Base-by-base conservation (phyloP, 1,140 invertebrate genomes). In the Pseudomyrmex dendroicus region DNA sequence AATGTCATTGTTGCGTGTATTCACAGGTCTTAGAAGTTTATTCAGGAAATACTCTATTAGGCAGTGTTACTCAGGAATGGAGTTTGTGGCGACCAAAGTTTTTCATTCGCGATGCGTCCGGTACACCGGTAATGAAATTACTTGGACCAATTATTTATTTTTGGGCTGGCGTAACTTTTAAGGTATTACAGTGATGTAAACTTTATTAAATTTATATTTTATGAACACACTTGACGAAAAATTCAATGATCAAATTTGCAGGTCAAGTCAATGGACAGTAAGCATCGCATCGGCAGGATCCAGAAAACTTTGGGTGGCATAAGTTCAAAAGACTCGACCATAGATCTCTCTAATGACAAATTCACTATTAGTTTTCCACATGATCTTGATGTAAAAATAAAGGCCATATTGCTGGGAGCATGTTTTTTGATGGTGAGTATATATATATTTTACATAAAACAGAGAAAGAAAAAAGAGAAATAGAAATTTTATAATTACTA, bases 91-190 rank as follows among this genome's bases (percentile, higher is more conserved):
- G 95, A 59, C 98, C 98, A 1, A 95, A 95, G 54, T 99, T 97
- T 91, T 95, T 95, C n/a, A 95, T 99, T 62, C 96, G 97, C 86
- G 96, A 99, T 93, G 95, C 96, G 2, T 91, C 95, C 9, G 97
- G 97, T 25, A 96, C 98, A 68, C 96, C 96, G 0, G 96, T 98
- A 1, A 93, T 99, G 7, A 95, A 95, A 82, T 97, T 99, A 87
- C 96, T 98, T 92, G 98, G 98, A 5, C 98, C 98, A 0, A 92
- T 97, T 57, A 98, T 97, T 0, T 97, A 96, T 89, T 98, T 97
- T 94, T 97, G 97, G 10, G 1, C 67, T 17, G 96, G 98, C 90
- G 97, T 98, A 2, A 96, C 95, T 86, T 96, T 96, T 92, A 92
- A 96, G 87, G 95, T 96, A 91, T 12, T 56, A 7, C n/a, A 52